These are phyloP conservation scores for Anaspis maculata DNA, from an alignment of 2,888 invertebrate genomes.

Conservation along the genomic window DNA sequence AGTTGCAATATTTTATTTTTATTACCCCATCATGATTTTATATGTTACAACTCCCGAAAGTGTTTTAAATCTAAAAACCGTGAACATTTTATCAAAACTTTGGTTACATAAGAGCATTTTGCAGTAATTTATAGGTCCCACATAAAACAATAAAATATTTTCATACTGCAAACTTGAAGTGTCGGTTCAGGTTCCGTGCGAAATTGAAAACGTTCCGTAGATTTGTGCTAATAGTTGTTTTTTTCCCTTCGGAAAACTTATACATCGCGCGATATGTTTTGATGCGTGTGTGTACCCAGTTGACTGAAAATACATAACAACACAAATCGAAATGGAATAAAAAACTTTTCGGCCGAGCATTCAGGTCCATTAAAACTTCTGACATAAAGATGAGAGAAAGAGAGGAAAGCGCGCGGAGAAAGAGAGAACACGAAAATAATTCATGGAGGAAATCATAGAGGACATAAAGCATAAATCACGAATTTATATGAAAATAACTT, in stretches of 20 bases:
- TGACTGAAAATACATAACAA: too few species aligned
- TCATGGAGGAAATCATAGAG: slow-evolving; percentile 12
- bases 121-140: slow-evolving; percentile 26
- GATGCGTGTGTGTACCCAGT: too few species aligned
- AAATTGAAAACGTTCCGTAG: too few species aligned
- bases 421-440: slow-evolving; percentile 7
- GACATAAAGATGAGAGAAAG: slow-evolving; percentile 14
- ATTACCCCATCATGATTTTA: slow-evolving; percentile 25
- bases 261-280: too few species aligned
- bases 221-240: too few species aligned
- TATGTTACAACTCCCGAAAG: slow-evolving; percentile 26
- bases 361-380: slow-evolving; percentile 15
- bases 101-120: slow-evolving; percentile 29
- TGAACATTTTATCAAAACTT: slow-evolving; percentile 30
- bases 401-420: neutral
- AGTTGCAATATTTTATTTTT: slow-evolving; percentile 29
- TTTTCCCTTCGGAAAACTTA: too few species aligned
- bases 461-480: slow-evolving; percentile 12
- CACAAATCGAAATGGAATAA: too few species aligned
- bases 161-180: slow-evolving; percentile 28
- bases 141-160: slow-evolving; percentile 33
- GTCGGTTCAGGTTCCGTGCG: too few species aligned
- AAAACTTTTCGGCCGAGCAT: too few species aligned
- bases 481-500: slow-evolving; percentile 12
- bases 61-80: slow-evolving; percentile 30